These are phyloP conservation scores for Pampus argenteus DNA, from an alignment of 2,797 vertebrate genomes.

Conservation along the genomic window DNA sequence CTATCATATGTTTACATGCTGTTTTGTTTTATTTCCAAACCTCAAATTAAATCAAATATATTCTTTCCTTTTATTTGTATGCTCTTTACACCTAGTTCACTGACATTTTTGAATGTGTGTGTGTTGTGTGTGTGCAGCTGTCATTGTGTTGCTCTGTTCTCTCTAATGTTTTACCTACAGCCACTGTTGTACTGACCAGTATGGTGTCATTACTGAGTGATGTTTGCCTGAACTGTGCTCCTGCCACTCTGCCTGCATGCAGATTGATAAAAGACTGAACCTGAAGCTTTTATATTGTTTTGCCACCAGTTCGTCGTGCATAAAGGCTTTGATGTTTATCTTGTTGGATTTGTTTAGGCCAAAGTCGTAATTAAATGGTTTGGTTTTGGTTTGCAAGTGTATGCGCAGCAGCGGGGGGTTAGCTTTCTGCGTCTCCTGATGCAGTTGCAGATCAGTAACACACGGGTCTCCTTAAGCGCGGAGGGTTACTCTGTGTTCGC, in stretches of 20 bases:
- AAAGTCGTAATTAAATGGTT: conserved; percentile 9
- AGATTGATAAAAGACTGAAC: conserved; percentile 4
- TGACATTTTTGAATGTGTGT: neutral
- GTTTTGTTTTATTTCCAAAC: neutral
- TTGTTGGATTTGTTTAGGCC: neutral
- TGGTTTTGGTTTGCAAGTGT: conserved; percentile 40
- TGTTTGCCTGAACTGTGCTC: neutral
- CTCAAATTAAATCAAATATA: neutral
- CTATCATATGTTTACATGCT: neutral
- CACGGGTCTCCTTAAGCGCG: conserved; percentile 59
- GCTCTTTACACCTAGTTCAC: neutral
- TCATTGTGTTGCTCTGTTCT: conserved; percentile 9
- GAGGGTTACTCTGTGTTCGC: conserved; percentile 71
- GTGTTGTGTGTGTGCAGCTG: neutral
- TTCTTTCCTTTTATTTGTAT: neutral
- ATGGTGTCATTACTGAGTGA: neutral
- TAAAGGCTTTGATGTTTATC: neutral
- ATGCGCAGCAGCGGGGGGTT: conserved; percentile 7
- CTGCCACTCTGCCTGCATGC: neutral
- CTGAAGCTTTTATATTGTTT: neutral
- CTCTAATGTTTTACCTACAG: neutral
- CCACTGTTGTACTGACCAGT: conserved; percentile 8
- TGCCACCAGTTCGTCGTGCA: neutral
- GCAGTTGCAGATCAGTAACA: conserved; percentile 58
- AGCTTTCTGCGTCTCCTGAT: conserved; percentile 41